Conservation (phyloP, 2,113 vertebrate genomes). For the Riparia riparia region DNA sequence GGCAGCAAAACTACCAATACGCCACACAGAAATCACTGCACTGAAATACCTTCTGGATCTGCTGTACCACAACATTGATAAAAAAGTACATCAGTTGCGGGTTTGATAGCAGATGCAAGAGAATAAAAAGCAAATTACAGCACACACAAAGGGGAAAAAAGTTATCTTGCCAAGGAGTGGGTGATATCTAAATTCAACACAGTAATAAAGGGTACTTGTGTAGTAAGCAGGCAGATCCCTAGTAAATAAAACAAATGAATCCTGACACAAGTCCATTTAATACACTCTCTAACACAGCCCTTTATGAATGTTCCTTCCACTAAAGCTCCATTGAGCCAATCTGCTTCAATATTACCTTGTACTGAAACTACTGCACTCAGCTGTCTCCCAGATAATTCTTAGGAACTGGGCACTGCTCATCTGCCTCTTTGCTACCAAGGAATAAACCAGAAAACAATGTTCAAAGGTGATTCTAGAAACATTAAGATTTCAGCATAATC, state of each 20-base stretch:
- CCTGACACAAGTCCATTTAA: slow-evolving; percentile 28
- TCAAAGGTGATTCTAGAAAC: background rate
- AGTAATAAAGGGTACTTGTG: background rate
- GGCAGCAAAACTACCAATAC: background rate
- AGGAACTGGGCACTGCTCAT: background rate
- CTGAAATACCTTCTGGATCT: background rate
- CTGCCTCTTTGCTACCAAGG: background rate
- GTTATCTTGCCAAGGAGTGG: background rate
- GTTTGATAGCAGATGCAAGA: background rate
- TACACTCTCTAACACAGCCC: background rate
- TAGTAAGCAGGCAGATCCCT: background rate
- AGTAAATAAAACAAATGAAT: slow-evolving; percentile 25
- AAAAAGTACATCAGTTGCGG: background rate
- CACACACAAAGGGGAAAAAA: background rate
- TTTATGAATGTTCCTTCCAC: background rate
- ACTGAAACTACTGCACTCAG: background rate
- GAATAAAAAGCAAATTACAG: background rate
- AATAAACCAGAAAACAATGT: background rate
- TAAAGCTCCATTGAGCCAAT: background rate
- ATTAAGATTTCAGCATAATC: background rate
- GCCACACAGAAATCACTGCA: background rate
- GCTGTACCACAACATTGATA: background rate
- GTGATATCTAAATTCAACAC: background rate
- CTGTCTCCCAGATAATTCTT: background rate
- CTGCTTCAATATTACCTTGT: background rate